phyloP scores from a whole-genome alignment of 1,140 invertebrate species.

The Ostrea edulis region DNA sequence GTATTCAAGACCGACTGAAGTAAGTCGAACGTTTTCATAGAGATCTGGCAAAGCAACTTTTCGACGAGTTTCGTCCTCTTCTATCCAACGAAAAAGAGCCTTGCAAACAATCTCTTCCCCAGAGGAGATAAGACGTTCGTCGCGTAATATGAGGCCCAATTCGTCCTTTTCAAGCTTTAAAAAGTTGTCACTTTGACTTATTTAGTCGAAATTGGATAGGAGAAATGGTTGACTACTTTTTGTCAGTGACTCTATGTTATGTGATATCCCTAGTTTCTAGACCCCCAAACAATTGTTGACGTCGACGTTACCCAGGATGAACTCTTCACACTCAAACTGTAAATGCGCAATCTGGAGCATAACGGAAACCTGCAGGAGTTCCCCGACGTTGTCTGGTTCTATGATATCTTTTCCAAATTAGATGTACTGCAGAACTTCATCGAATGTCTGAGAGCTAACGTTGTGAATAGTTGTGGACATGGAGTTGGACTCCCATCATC shows the following conservation, averaged over 20 bases:
- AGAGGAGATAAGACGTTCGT: constrained; percentile 43
- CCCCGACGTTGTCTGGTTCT: constrained; percentile 46
- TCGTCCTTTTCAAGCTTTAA: constrained; percentile 52
- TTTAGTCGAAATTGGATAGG: constrained; percentile 37
- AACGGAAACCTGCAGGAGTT: constrained; percentile 43
- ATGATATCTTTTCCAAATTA: constrained; percentile 49
- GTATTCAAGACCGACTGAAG: constrained; percentile 50
- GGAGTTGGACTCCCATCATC: constrained; percentile 50
- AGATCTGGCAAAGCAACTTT: constrained; percentile 46
- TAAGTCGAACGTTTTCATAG: constrained; percentile 44
- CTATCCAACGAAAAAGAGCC: constrained; percentile 51
- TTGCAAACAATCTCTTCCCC: constrained; percentile 55
- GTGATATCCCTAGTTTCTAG: constrained; percentile 45
- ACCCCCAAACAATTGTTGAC: constrained; percentile 50
- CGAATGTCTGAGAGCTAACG: constrained; percentile 41
- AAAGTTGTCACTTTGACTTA: constrained; percentile 44
- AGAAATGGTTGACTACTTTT: constrained; percentile 41
- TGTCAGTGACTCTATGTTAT: constrained; percentile 16
- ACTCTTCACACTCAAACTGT: constrained; percentile 50
- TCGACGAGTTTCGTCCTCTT: constrained; percentile 43
- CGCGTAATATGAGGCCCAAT: constrained; percentile 45
- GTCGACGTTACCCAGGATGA: constrained; percentile 51
- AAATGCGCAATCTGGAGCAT: constrained; percentile 52
- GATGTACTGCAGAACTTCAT: constrained; percentile 49
- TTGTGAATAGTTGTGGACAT: constrained; percentile 49